Evolutionary conservation across 2,888 invertebrate genomes (phyloP), one percentile per base, ranked within the genome.

Genomic region (Euplagia quadripunctaria): DNA sequence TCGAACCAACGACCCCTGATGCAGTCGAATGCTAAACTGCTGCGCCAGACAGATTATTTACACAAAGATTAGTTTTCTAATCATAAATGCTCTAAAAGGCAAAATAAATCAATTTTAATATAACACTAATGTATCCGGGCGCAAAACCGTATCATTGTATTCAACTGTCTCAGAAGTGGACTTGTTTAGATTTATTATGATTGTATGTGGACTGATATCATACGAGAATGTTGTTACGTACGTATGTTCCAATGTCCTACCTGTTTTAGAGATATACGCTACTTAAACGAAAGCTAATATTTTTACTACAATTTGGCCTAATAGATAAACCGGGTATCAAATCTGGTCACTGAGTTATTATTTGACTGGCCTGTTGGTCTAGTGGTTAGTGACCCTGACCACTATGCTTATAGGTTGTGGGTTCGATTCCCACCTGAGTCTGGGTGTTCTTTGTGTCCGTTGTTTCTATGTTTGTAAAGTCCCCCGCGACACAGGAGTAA

Each of bases 151-250:
- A 51, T 43, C 70, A 52, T 70, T 74, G 68, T 64, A 74, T 68
- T 64, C 64, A 71, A 14, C 68, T 74, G 71, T 74, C 74, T 64
- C 14, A 41, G 31, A 20, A 65, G 16, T 31, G 52, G 17, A 63
- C 66, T 20, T 17, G 69, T 66, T 51, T 46, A 70, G 70, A 74
- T 70, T 74, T 74, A 74, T 70, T 74, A 14, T 58, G 63, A 51
- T 46, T 43, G 49, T 63, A 20, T 70, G 52, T 73, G 64, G 46
- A 16, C n/a, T 46, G 17, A 31, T 58, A 51, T 31, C 31, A 31
- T 49, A 14, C 17, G 65, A 16, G 73, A 74, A 74, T 70, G 73
- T 70, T 51, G 70, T 74, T 67, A 51, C 17, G 20, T 14, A 64
- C 64, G 46, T 31, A 46, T 17, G 11, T 16, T 31, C 20, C 42